Base-by-base conservation (phyloP, 64 coral and sea anemone species). In the Cladopsammia gracilis region DNA sequence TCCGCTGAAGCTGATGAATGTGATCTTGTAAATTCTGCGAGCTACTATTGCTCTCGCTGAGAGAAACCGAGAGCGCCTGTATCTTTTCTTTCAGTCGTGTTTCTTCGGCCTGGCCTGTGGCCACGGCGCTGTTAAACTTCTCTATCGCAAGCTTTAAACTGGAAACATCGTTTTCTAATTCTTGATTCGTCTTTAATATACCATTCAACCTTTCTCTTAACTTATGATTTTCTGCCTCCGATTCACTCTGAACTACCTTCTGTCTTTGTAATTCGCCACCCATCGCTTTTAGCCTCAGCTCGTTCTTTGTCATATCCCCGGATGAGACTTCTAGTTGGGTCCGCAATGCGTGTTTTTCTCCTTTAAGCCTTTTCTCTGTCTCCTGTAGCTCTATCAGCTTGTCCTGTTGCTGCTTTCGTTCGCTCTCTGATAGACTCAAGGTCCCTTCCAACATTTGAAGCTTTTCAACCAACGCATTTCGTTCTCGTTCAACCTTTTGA, bases 21-120 rank as follows among this genome's bases (percentile, higher is more conserved):
- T 94, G 89, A 47, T 98, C 96, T 60, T 98, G 96, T 77, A 98
- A 73, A 74, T 93, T 95, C 60, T 93, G 86, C 3, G 96, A 95
- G 73, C 93, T 98, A 43, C 89, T 87, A 46, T 98, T 98, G 58
- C 96, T 98, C 23, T 98, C 96, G 58, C 77, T 76, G 50, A 98
- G 58, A 58, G 93, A 95, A 22, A 93, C 58, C 10, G 96, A 98
- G 13, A 98, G 86, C 4, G 92, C 82, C 48, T 91, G 58, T 54
- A 98, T 87, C 46, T 98, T 98, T 49, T 98, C 96, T 46, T 94
- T 98, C n/a, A 98, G 66, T 19, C 92, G 73, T 47, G 87, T 50
- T 52, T 98, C 96, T 47, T 98, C 92, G 3, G 44, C 56, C 49
- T 88, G 88, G 7, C 88, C 92, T 57, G 75, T 98, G 13, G 83